Evolutionary conservation across 1,140 invertebrate species (phyloP), one percentile per base, ranked within the genome.

Genomic region (Diploscapter pachys): DNA sequence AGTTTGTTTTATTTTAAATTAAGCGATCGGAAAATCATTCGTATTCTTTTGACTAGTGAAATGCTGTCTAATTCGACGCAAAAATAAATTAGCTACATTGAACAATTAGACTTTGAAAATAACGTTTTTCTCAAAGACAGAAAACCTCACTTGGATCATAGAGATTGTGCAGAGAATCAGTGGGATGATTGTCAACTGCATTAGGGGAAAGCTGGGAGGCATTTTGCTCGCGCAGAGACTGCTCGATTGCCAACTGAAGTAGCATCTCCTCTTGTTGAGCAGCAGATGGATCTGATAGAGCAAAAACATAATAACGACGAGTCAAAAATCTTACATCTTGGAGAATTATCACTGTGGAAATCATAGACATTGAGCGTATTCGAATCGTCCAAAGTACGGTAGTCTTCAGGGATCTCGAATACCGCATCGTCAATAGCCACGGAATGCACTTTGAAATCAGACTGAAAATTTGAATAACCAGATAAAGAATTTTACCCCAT

Each of bases 181-280:
- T 54, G 52, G 66, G 48, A 68, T 31, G 31, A 31, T 31, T 31
- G 31, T 31, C 31, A 1, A 31, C 31, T 31, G 31, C 31, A 31
- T 31, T 31, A 31, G 31, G 31, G 31, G 31, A 31, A 31, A 31
- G 31, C 31, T 31, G 31, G 31, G 31, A 31, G 31, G 66, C 51
- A 55, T 52, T 68, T 68, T 52, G 11, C 51, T 76, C 75, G 5
- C 50, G 75, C 8, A 96, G 89, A 87, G 92, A 94, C 87, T 96
- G 93, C 84, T 94, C 92, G 77, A 96, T 94, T 49, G 94, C 93
- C 88, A 93, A 94, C 86, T 96, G 93, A 71, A 96, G 87, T 62
- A 96, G 88, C 83, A 93, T 92, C 83, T 96, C 93, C 85, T 96
- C 94, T 9, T 77, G 67, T 3, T 75, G 53, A 5, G 57, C 49